These are phyloP conservation scores for Acanthurus tractus DNA, from an alignment of 2,797 vertebrate genomes.

Conservation along the genomic window DNA sequence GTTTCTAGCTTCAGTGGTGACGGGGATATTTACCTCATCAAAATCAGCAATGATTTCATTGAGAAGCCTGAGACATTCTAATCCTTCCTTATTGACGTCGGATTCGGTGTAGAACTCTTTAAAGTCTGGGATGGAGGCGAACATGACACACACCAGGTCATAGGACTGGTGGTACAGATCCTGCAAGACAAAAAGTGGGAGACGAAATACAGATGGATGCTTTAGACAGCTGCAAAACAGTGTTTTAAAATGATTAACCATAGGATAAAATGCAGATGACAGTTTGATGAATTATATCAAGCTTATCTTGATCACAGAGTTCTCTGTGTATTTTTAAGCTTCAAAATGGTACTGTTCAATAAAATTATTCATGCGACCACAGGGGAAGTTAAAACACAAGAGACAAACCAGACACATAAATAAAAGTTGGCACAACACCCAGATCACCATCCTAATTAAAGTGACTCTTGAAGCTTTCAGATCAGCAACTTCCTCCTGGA, in stretches of 20 bases:
- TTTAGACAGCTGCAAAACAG: slow-evolving; percentile 10
- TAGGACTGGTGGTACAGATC: slow-evolving; percentile 98
- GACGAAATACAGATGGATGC: slow-evolving; percentile 49
- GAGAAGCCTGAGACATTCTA: slow-evolving; percentile 97
- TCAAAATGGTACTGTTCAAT: background rate
- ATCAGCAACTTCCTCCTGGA: slow-evolving; percentile 32
- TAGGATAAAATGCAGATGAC: slow-evolving; percentile 12
- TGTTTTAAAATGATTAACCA: background rate
- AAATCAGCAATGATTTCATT: slow-evolving; percentile 99
- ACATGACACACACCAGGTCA: slow-evolving; percentile 98
- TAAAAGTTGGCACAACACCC: slow-evolving; percentile 7
- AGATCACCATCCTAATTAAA: slow-evolving; percentile 10
- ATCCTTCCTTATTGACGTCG: slow-evolving; percentile 98
- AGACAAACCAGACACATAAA: slow-evolving; percentile 16
- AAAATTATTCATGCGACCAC: slow-evolving; percentile 13
- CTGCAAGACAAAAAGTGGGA: slow-evolving; percentile 78
- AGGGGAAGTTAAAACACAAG: background rate
- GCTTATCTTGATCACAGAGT: background rate
- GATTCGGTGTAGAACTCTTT: slow-evolving; percentile 99
- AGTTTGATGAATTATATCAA: background rate
- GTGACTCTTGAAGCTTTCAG: slow-evolving; percentile 26
- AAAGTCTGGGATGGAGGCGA: slow-evolving; percentile 98
- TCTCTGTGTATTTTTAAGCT: background rate
- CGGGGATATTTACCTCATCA: slow-evolving; percentile 90
- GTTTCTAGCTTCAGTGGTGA: background rate